A percentile compares a stretch with the other conserved stretches of the same genome.
phyloP scores from a whole-genome alignment of 2,888 invertebrate species.

The Lagria hirta region DNA sequence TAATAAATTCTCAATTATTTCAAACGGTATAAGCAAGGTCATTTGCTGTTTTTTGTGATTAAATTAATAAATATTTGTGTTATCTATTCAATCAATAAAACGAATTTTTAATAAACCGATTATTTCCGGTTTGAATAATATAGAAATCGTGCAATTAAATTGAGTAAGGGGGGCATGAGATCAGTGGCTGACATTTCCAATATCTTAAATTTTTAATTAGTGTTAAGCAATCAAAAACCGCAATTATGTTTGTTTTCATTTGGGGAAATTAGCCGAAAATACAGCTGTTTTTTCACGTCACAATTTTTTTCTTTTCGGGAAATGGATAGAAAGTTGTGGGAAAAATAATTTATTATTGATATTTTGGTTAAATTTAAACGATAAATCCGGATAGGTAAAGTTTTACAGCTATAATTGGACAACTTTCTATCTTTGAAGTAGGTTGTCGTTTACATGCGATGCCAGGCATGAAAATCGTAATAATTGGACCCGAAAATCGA shows the following conservation, averaged over 20 bases:
- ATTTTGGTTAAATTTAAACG: background rate
- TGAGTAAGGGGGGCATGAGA: too few relatives aligned
- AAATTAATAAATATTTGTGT: too few relatives aligned
- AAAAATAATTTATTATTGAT: too few relatives aligned
- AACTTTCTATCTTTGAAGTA: slow-evolving; percentile 16
- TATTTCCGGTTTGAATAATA: too few relatives aligned
- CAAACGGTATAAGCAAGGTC: too few relatives aligned
- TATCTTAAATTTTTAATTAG: background rate
- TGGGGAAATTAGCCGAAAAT: background rate
- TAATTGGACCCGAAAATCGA: too few relatives aligned
- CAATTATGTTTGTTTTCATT: background rate
- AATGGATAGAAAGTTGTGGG: background rate
- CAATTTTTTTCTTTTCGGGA: background rate
- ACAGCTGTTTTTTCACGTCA: background rate
- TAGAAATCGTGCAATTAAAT: too few relatives aligned
- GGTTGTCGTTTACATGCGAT: slow-evolving; percentile 10
- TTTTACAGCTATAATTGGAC: slow-evolving; percentile 5
- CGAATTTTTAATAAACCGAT: too few relatives aligned
- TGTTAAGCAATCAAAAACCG: too few relatives aligned
- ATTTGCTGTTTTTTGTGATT: too few relatives aligned
- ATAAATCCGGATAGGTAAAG: background rate
- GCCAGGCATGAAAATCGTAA: slow-evolving; percentile 11
- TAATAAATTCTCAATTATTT: too few relatives aligned
- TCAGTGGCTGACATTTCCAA: background rate
- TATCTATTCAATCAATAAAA: too few relatives aligned